Base-by-base conservation (phyloP, 53 echinoderm and acorn worm genomes). In the Paelopatides confundens region DNA sequence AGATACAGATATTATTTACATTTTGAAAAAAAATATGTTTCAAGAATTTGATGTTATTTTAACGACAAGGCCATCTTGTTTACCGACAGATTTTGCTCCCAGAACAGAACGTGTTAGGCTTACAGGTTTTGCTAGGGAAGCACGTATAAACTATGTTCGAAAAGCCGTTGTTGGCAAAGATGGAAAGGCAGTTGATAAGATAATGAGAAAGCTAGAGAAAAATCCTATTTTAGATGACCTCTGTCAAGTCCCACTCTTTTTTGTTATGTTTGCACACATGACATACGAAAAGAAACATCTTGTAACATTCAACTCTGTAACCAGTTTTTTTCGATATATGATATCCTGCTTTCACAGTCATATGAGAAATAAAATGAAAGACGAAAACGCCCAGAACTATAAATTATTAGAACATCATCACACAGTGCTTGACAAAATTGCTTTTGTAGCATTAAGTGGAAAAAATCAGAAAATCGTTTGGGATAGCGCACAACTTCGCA, bases 241-340 rank as follows among this genome's bases (percentile, higher is more conserved):
- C 13, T 77, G 77, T 50, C 77, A 77, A 43, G 77, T 77, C 29
- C 77, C 77, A 0, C 31, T 77, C 9, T 77, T 77, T 30, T 77
- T 77, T 77, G 77, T 77, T 14, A 46, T 77, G 47, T 77, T 77
- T 50, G 77, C 77, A 10, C 77, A 77, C 15, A 77, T 77, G 31
- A 50, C 50, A 5, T 30, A 77, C 40, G 77, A 77, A 0, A 77
- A 31, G 2, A 12, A 77, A 48, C n/a, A 77, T 11, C 4, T 77
- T 9, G 31, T 14, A 26, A 43, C 43, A 11, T 48, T 77, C n/a
- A 77, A 77, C 8, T 77, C 77, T 5, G 77, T 50, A 8, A 77
- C 77, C 15, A 77, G 48, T 29, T 77, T 48, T 43, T 77, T 77
- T 43, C 29, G 46, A 3, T 50, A 48, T 9, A 77, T 77, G 50